Conservation (phyloP, 2,797 vertebrate genomes). For the Hippocampus kuda region DNA sequence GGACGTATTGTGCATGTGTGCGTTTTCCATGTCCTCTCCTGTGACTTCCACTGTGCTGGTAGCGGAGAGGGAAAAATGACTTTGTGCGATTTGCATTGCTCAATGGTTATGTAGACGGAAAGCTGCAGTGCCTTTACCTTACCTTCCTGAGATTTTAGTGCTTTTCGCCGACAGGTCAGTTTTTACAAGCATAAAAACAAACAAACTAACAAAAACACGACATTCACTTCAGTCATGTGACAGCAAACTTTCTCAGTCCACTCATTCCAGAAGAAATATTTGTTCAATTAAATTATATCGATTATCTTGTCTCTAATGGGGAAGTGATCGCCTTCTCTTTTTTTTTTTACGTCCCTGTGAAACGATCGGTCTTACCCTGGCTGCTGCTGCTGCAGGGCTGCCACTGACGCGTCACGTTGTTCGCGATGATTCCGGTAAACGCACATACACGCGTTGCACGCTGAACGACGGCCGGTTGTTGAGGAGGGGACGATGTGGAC, state of each 20-base stretch:
- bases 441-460: constrained; percentile 29
- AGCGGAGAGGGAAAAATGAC: constrained; percentile 54
- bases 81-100: constrained; percentile 61
- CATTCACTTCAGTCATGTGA: background rate
- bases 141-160: constrained; percentile 3
- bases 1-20: constrained; percentile 29
- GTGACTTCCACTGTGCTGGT: constrained; percentile 47
- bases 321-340: background rate
- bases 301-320: background rate
- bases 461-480: constrained; percentile 18
- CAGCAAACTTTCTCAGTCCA: constrained; percentile 34
- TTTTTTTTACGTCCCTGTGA: constrained; percentile 9
- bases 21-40: constrained; percentile 21
- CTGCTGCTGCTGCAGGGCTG: constrained; percentile 65
- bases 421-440: constrained; percentile 59
- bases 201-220: background rate
- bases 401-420: constrained; percentile 59
- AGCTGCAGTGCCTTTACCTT: constrained; percentile 55
- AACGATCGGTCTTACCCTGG: constrained; percentile 63
- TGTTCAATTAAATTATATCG: background rate
- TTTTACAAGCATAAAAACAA: background rate
- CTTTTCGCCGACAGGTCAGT: background rate
- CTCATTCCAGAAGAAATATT: background rate
- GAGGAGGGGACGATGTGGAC: constrained; percentile 36
- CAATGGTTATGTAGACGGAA: constrained; percentile 56